Evolutionary conservation across 1,140 invertebrate genomes (phyloP), one percentile per base, ranked within the genome.

Genomic region (Brachionus sp.): DNA sequence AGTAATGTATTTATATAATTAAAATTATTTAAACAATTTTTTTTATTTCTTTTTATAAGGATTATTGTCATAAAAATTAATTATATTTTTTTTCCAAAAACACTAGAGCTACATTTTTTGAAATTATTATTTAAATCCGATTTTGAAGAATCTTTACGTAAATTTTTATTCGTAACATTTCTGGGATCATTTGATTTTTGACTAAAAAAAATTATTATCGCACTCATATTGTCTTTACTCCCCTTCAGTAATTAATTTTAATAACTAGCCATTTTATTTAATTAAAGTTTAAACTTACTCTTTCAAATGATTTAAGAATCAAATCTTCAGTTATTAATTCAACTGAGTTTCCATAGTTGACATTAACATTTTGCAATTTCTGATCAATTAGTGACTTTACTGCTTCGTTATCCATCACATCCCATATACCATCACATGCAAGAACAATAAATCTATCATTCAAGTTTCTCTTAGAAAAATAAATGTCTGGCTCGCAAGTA

Each of bases 371-470:
- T 85, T 92, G 91, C 85, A 99, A 91, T 85, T 96, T 92, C 85
- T 93, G 94, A 87, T 94, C 92, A 85, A 99, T 93, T 91, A 96
- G 98, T 87, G 94, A 92, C 57, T 80, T 80, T 13, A 90, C 95
- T 97, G 83, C 98, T 91, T 94, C 92, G 90, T 95, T 98, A 5
- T 92, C 93, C 91, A 99, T 92, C 5, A 99, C 97, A 90, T 99
- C 97, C 97, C 97, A 99, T 86, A 99, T 98, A 29, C 97, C 97
- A 90, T 99, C 97, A 89, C 97, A 99, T 0, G 97, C 97, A 70
- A 99, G 89, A 9, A 99, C 91, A 78, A 98, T 91, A 88, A 99
- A 99, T 89, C 99, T 96, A 93, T 95, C 96, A 85, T 97, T 94
- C n/a, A 93, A 90, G n/a, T 91, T 94, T 82, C 98, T 90, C 84